Conservation (phyloP, 2,797 vertebrate species). For the Anguilla obscura region DNA sequence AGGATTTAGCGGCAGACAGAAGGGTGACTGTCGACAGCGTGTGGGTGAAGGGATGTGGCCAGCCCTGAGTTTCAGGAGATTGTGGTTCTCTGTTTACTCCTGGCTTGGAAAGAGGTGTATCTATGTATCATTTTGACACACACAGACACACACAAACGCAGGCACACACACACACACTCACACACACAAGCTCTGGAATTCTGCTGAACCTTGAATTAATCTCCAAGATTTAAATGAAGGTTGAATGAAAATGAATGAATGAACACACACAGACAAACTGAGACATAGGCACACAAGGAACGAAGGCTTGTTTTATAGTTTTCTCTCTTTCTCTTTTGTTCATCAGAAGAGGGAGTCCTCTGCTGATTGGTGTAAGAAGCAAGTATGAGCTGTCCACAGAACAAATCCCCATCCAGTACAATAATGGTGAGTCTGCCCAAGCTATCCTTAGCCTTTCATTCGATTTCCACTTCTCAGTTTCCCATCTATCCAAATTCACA, state of each 20-base stretch:
- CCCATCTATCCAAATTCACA: neutral
- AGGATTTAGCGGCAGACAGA: neutral
- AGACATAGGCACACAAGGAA: neutral
- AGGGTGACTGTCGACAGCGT: neutral
- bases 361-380: conserved; percentile 91
- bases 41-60: conserved; percentile 1
- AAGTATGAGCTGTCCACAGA: conserved; percentile 86
- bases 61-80: neutral
- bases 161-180: neutral
- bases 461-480: too few species aligned
- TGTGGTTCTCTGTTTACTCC: neutral
- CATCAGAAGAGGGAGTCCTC: conserved; percentile 89
- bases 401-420: conserved; percentile 87
- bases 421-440: conserved; percentile 75
- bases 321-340: conserved; percentile 14
- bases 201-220: too few species aligned
- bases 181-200: neutral
- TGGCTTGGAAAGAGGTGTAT: neutral
- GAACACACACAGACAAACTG: neutral
- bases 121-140: neutral
- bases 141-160: neutral
- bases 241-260: neutral
- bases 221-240: too few species aligned
- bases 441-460: neutral
- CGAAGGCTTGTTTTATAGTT: neutral